Evolutionary conservation across 2,888 invertebrate species (phyloP).

Genomic region (Seladonia tumulorum): DNA sequence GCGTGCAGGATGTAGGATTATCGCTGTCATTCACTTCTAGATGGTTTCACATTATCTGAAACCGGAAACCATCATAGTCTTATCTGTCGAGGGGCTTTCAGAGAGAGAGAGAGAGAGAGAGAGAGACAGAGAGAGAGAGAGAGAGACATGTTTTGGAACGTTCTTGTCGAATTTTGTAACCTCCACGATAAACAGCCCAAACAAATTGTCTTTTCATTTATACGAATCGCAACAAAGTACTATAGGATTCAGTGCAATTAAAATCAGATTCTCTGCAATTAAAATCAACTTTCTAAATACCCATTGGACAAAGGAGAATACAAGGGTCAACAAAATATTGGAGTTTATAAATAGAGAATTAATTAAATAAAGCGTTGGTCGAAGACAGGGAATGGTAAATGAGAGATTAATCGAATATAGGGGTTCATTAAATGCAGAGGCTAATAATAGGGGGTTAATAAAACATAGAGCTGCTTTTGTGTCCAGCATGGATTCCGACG

Average conservation of each 20-base stretch:
- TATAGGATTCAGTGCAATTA: too few relatives aligned
- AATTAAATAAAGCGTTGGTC: too few relatives aligned
- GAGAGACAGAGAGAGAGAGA: neutral
- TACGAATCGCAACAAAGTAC: too few relatives aligned
- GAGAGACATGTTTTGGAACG: neutral
- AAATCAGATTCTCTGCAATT: too few relatives aligned
- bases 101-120: neutral
- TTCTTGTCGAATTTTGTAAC: neutral
- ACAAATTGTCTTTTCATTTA: too few relatives aligned
- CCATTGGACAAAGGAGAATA: too few relatives aligned
- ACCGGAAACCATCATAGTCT: slow-evolving; percentile 43
- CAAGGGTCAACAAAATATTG: too few relatives aligned
- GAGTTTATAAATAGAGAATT: too few relatives aligned
- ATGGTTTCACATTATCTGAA: slow-evolving; percentile 45
- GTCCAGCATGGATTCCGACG: too few relatives aligned
- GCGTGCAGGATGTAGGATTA: slow-evolving; percentile 58
- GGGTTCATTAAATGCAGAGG: neutral
- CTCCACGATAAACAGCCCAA: neutral
- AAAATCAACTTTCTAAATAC: too few relatives aligned
- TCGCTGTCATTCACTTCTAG: slow-evolving; percentile 27
- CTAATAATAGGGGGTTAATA: neutral
- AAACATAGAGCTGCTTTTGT: neutral
- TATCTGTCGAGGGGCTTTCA: neutral
- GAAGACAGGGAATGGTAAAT: neutral
- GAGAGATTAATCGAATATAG: neutral